These are phyloP conservation scores for Pterocles orientalis DNA, from an alignment of 2,113 vertebrate species.

Conservation along the genomic window DNA sequence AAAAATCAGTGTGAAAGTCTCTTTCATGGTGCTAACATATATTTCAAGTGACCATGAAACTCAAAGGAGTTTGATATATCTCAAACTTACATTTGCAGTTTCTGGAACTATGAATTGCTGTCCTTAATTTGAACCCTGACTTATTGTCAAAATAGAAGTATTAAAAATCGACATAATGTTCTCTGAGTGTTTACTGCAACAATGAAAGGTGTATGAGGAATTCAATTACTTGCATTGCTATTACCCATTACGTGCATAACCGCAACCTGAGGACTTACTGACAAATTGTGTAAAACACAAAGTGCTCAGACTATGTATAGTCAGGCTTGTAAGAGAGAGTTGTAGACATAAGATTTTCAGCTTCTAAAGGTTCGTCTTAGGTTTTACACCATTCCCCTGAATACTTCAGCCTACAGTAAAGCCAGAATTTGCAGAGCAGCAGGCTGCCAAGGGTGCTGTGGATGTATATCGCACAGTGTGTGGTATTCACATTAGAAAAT, in stretches of 20 bases:
- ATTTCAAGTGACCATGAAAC: background rate
- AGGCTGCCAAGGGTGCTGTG: background rate
- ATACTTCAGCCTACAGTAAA: background rate
- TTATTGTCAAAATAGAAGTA: background rate
- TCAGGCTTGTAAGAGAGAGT: background rate
- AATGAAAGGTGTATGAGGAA: background rate
- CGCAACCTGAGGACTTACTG: background rate
- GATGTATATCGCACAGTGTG: background rate
- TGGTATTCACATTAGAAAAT: background rate
- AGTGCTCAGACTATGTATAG: background rate
- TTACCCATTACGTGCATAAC: background rate
- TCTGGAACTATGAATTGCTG: background rate
- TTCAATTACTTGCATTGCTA: background rate
- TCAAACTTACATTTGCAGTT: background rate
- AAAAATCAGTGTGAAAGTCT: background rate
- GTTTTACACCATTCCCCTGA: background rate
- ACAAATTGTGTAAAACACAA: background rate
- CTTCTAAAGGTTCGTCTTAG: background rate
- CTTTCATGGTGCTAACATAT: background rate
- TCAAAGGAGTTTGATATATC: background rate
- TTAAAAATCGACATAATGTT: background rate
- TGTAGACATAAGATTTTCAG: background rate
- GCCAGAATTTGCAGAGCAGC: constrained; percentile 30
- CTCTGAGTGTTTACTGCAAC: background rate
- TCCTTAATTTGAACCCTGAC: background rate